Evolutionary conservation across 2,888 invertebrate species (phyloP).

Genomic region (Phanerotoma sp.): DNA sequence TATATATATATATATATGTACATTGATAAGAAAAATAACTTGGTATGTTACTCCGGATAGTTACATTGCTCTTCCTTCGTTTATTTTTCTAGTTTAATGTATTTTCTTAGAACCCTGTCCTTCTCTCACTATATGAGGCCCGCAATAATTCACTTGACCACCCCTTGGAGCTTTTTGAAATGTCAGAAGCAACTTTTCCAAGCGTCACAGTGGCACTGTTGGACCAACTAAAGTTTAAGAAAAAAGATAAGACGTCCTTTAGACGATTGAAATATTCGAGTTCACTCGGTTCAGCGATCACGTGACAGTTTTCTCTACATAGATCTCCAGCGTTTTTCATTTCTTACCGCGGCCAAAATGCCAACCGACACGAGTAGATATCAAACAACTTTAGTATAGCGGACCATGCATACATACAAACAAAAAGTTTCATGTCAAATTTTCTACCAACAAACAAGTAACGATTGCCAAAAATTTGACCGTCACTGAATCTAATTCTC

Average conservation of each 20-base stretch:
- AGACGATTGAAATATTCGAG: conserved; percentile 35
- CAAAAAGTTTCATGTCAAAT: background rate
- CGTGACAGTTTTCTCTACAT: conserved; percentile 10
- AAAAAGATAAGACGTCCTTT: conserved; percentile 8
- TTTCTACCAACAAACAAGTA: no score
- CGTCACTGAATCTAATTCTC: no score
- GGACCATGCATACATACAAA: background rate
- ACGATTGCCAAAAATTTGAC: no score
- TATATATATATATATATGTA: no score
- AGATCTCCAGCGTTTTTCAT: background rate
- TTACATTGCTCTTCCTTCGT: background rate
- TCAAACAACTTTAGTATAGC: background rate
- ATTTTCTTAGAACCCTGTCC: conserved; percentile 35
- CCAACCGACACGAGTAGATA: background rate
- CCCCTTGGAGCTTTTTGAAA: conserved; percentile 28
- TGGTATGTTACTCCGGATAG: background rate
- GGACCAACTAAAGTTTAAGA: background rate
- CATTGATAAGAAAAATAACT: conserved; percentile 19
- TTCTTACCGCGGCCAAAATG: background rate
- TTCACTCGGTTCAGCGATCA: conserved; percentile 16
- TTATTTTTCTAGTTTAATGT: conserved; percentile 32
- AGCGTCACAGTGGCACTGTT: conserved; percentile 10
- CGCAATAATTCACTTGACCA: conserved; percentile 39
- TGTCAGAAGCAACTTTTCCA: conserved; percentile 35
- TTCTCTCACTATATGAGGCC: conserved; percentile 27